Conservation (phyloP, 2,888 invertebrate species). For the Malthinus flaveolus region DNA sequence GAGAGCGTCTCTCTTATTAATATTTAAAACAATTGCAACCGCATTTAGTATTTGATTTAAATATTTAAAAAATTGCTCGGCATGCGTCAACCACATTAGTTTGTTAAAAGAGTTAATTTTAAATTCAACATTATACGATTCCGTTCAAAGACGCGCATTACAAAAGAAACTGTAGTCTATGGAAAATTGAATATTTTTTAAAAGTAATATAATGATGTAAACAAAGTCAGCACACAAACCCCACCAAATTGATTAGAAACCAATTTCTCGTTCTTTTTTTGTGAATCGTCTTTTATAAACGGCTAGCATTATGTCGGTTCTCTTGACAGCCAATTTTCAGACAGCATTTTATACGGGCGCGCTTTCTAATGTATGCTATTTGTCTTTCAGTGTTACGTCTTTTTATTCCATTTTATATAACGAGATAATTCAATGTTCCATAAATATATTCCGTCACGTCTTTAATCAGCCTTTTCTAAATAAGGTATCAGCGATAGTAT, state of each 20-base stretch:
- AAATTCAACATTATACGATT: too few relatives aligned
- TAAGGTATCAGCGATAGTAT: slow-evolving; percentile 8
- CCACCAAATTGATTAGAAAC: slow-evolving; percentile 20
- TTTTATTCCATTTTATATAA: slow-evolving; percentile 22
- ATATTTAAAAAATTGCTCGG: too few relatives aligned
- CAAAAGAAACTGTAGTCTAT: too few relatives aligned
- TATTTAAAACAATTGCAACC: background rate
- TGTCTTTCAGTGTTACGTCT: slow-evolving; percentile 21
- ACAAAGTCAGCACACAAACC: slow-evolving; percentile 11
- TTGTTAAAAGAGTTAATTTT: too few relatives aligned
- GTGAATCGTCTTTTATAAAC: slow-evolving; percentile 20
- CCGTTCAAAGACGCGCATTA: too few relatives aligned
- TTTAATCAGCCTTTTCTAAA: slow-evolving; percentile 13
- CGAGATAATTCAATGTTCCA: slow-evolving; percentile 20
- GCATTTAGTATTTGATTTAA: too few relatives aligned
- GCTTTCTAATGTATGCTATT: slow-evolving; percentile 25
- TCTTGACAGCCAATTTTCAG: slow-evolving; percentile 24
- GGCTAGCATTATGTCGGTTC: slow-evolving; percentile 21
- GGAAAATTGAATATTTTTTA: slow-evolving; percentile 4
- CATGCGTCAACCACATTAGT: too few relatives aligned
- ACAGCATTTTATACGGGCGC: slow-evolving; percentile 24
- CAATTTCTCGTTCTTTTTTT: slow-evolving; percentile 14
- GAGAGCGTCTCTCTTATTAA: too few relatives aligned
- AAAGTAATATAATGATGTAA: slow-evolving; percentile 6
- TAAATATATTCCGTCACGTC: slow-evolving; percentile 18